Evolutionary conservation across 2,113 vertebrate genomes (phyloP), one percentile per base, ranked within the genome.

Genomic region (Diphyllodes magnificus): DNA sequence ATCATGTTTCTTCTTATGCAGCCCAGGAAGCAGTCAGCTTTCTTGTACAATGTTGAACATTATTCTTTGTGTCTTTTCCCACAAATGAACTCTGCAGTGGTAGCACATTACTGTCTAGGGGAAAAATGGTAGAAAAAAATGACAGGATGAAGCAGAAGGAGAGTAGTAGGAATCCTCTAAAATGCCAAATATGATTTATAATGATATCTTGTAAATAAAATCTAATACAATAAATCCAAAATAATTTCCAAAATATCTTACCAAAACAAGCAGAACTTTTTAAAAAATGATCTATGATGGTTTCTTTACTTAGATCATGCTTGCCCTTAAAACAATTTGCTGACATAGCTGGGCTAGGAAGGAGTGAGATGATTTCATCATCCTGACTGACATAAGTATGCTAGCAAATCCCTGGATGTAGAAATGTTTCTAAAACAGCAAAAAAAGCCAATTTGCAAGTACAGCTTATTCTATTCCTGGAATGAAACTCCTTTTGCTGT

Each of bases 291-390:
- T 47, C 13, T 79, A 4, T 64, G 53, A 49, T 12, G 45, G 14
- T 68, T 90, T 88, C 79, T 87, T 94, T 82, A 50, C 51, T 83
- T 96, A 86, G 76, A 59, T 10, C 11, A 4, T 57, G 23, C 61
- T 83, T 92, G 60, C 11, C 59, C 86, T 93, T 95, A 83, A 95
- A 95, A 81, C 33, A 75, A 71, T 79, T 59, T 84, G 91, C 92
- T 95, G 92, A 93, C 60, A 63, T 73, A 83, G 59, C 45, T 63
- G 33, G 25, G 23, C 24, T 90, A 33, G 23, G 24, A 8, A 83
- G 23, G 31, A 56, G 76, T 90, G 86, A 95, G 60, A 70, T 94
- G 15, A 88, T 92, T 93, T 78, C 44, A 83, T 22, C 28, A 7
- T 81, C 10, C 11, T 90, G 47, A 75, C 28, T 93, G 83, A 78